Percentiles rank a stretch among this genome's conserved stretches.
These are phyloP conservation scores for Oncopodura yosiiana DNA, from an alignment of 1,140 invertebrate species.

Conservation along the genomic window DNA sequence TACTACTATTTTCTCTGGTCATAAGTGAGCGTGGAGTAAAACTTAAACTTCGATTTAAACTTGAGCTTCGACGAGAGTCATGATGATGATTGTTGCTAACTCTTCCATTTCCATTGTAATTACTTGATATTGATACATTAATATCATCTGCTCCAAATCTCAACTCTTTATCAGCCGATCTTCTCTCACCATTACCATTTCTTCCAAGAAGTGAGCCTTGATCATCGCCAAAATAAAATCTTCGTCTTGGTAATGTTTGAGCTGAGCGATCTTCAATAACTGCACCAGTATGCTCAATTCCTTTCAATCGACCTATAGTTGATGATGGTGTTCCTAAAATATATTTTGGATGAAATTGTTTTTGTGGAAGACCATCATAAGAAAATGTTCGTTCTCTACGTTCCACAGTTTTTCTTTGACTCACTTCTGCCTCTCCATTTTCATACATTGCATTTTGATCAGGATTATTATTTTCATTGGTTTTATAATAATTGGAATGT, in stretches of 20 bases:
- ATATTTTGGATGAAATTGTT: constrained; percentile 34
- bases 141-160: constrained; percentile 43
- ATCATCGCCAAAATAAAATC: constrained; percentile 32
- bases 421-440: constrained; percentile 34
- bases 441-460: constrained; percentile 31
- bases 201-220: constrained; percentile 18
- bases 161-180: constrained; percentile 36
- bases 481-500: constrained; percentile 34
- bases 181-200: background rate
- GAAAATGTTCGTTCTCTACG: constrained; percentile 27
- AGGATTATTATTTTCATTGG: constrained; percentile 33
- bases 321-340: constrained; percentile 39
- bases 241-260: constrained; percentile 63
- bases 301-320: constrained; percentile 63
- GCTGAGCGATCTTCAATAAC: constrained; percentile 46
- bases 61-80: constrained; percentile 59
- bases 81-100: constrained; percentile 42
- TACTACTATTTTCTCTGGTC: constrained; percentile 36
- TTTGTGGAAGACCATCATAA: constrained; percentile 33
- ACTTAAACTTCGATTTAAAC: constrained; percentile 66
- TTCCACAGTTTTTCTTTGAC: constrained; percentile 33
- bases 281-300: constrained; percentile 42
- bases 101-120: constrained; percentile 34
- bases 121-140: constrained; percentile 63
- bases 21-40: constrained; percentile 48